A percentile compares a stretch with the other conserved stretches of the same genome.
phyloP scores from a whole-genome alignment of 1,140 invertebrate genomes.

The Diploscapter pachys region DNA sequence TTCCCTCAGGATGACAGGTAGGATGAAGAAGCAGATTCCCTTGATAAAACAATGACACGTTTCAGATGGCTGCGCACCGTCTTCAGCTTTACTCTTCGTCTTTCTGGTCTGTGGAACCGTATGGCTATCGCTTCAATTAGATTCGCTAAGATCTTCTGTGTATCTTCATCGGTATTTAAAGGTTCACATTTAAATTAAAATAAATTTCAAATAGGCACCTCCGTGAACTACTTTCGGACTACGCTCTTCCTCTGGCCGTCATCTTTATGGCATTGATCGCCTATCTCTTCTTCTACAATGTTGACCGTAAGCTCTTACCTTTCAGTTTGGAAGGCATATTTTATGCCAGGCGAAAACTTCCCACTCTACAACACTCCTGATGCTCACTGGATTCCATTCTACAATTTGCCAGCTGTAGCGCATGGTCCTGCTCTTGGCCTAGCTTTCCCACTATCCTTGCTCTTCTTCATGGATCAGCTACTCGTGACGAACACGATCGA shows the following conservation, averaged over 20 bases:
- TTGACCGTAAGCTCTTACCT: constrained; percentile 55
- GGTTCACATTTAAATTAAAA: no score
- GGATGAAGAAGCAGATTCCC: no score
- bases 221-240: constrained; percentile 57
- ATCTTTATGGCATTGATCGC: constrained; percentile 61
- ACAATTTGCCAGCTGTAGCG: constrained; percentile 43
- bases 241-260: constrained; percentile 59
- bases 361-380: constrained; percentile 9
- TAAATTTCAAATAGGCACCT: constrained; percentile 59
- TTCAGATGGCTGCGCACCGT: no score
- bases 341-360: constrained; percentile 24
- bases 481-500: constrained; percentile 63
- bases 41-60: no score
- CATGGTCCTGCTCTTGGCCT: constrained; percentile 56
- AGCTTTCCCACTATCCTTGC: constrained; percentile 61
- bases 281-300: constrained; percentile 59
- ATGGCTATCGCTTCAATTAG: no score
- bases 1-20: no score
- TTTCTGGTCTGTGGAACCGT: no score
- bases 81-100: no score
- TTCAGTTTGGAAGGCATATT: background rate
- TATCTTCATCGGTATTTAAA: no score
- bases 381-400: constrained; percentile 14
- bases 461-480: constrained; percentile 64
- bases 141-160: no score